Percentiles rank a stretch among this genome's conserved stretches.
phyloP scores from a whole-genome alignment of 1,140 invertebrate genomes.

The Neodiprion fabricii region DNA sequence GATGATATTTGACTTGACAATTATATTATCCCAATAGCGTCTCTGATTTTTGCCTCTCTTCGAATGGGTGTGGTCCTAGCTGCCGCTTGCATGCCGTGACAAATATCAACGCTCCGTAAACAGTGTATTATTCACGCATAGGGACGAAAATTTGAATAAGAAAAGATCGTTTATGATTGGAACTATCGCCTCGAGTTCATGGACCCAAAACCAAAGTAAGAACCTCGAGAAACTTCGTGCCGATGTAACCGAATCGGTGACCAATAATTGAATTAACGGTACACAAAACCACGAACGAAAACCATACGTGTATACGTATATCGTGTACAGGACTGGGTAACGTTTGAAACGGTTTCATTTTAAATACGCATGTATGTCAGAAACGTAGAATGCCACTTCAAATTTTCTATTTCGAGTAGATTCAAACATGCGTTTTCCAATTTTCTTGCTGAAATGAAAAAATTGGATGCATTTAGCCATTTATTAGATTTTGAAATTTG shows the following conservation, averaged over 20 bases:
- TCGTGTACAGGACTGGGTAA: not conserved
- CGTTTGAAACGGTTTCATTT: too few species aligned
- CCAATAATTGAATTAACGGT: constrained; percentile 1
- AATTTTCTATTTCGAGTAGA: not conserved
- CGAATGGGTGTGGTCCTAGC: not conserved
- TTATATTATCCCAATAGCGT: not conserved
- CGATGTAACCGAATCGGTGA: not conserved
- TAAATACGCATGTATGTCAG: not conserved
- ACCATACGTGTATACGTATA: not conserved
- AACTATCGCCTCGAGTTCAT: not conserved
- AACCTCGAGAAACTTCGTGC: not conserved
- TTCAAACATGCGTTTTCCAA: too few species aligned
- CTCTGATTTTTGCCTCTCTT: not conserved
- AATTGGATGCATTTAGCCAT: not conserved
- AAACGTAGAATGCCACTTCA: not conserved
- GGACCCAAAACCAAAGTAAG: not conserved
- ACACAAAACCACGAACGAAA: not conserved
- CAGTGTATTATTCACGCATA: not conserved
- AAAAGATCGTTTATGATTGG: not conserved
- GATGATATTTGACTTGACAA: not conserved
- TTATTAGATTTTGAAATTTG: not conserved
- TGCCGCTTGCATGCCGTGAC: not conserved
- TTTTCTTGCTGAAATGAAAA: not conserved
- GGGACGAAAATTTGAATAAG: not conserved
- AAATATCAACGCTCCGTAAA: not conserved